A percentile compares a stretch with the other conserved stretches of the same genome.
phyloP scores from a whole-genome alignment of 2,113 vertebrate species.

The Riparia riparia region DNA sequence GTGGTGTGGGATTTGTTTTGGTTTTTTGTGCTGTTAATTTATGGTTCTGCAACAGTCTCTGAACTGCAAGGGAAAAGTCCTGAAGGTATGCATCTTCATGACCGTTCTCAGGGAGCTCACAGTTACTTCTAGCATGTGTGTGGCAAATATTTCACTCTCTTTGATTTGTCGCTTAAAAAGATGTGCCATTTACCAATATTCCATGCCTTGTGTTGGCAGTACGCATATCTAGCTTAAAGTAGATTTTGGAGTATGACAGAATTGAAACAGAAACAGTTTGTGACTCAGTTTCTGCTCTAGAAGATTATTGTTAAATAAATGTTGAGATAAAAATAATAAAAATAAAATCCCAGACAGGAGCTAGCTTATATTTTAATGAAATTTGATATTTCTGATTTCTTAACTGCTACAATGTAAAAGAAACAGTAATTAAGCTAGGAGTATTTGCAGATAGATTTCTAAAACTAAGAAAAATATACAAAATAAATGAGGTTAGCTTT shows the following conservation, averaged over 20 bases:
- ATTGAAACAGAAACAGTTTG: background rate
- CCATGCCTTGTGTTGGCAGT: background rate
- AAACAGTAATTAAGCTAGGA: background rate
- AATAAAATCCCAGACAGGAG: background rate
- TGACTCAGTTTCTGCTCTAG: background rate
- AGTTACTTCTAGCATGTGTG: background rate
- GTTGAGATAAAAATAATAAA: background rate
- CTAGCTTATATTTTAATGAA: background rate
- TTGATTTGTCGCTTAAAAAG: background rate
- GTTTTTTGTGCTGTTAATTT: no score
- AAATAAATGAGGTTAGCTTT: background rate
- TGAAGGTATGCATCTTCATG: background rate
- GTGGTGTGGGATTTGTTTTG: no score
- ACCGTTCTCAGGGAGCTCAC: background rate
- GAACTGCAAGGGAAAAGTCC: background rate
- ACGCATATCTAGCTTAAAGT: background rate
- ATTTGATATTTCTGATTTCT: background rate
- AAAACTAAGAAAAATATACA: conserved; percentile 14
- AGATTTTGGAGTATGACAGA: background rate
- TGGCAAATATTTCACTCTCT: background rate
- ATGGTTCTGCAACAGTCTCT: background rate
- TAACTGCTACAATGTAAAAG: background rate
- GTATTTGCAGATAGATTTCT: background rate
- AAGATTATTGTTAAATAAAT: background rate
- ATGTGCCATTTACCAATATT: background rate